Conservation (phyloP, 2,113 vertebrate species). For the Saccopteryx bilineata region DNA sequence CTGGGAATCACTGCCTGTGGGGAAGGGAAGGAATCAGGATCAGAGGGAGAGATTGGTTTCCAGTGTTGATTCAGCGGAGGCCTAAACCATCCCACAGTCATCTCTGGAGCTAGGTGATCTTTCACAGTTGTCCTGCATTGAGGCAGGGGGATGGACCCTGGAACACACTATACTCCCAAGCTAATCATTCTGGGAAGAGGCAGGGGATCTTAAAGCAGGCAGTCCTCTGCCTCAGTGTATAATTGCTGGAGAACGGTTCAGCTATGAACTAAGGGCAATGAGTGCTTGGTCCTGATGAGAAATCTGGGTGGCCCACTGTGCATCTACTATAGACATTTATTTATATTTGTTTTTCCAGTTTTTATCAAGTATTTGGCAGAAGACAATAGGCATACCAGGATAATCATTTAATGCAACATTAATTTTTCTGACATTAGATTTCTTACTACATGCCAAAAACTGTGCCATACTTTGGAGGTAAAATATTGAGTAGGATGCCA, state of each 20-base stretch:
- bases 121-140: neutral
- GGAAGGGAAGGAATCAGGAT: conserved; percentile 5
- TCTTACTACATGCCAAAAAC: conserved; percentile 10
- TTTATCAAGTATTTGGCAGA: conserved; percentile 51
- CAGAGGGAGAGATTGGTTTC: neutral
- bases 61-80: neutral
- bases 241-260: neutral
- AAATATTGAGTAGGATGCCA: conserved; percentile 25
- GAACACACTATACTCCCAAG: neutral
- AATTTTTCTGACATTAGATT: conserved; percentile 12
- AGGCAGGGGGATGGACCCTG: neutral
- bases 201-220: neutral
- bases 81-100: neutral
- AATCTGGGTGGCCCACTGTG: neutral
- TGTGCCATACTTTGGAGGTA: neutral
- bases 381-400: neutral
- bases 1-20: neutral
- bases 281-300: neutral
- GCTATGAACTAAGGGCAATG: neutral
- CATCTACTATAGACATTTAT: neutral
- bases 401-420: conserved; percentile 48
- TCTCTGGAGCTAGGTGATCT: neutral
- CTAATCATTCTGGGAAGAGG: neutral
- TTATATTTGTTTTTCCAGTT: conserved; percentile 37
- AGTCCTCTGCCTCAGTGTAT: neutral